Percentiles rank a stretch among this genome's conserved stretches.
Evolutionary conservation across 2,797 vertebrate species (phyloP).

Genomic region (Sebastes hubbsi): DNA sequence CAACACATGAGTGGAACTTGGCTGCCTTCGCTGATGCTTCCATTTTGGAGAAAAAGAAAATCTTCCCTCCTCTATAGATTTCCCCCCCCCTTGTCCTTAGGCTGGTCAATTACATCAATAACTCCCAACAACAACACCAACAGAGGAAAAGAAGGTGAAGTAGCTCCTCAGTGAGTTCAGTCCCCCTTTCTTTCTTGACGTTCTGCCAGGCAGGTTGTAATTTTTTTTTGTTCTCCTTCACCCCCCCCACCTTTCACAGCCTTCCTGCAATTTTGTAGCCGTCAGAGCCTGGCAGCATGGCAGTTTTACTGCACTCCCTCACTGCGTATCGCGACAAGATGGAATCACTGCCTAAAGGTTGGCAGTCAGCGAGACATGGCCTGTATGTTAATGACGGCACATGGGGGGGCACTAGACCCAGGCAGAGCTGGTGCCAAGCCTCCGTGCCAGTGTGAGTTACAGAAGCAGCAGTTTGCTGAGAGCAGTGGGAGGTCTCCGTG

Average conservation of each 20-base stretch:
- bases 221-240: slow-evolving; percentile 42
- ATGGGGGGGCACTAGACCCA: slow-evolving; percentile 18
- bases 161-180: slow-evolving; percentile 62
- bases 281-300: slow-evolving; percentile 69
- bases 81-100: slow-evolving; percentile 47
- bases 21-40: slow-evolving; percentile 68
- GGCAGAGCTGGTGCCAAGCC: slow-evolving; percentile 51
- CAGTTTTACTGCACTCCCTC: slow-evolving; percentile 73
- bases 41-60: slow-evolving; percentile 64
- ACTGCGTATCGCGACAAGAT: slow-evolving; percentile 67
- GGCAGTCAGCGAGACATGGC: slow-evolving; percentile 71
- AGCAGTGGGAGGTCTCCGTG: slow-evolving; percentile 61
- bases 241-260: slow-evolving; percentile 42
- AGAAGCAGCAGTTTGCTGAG: slow-evolving; percentile 58
- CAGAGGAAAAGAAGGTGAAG: slow-evolving; percentile 65
- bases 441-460: slow-evolving; percentile 53
- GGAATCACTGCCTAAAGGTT: slow-evolving; percentile 77
- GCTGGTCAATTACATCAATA: slow-evolving; percentile 76
- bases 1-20: slow-evolving; percentile 74
- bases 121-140: slow-evolving; percentile 68
- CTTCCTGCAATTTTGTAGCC: slow-evolving; percentile 70
- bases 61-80: slow-evolving; percentile 57
- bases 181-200: slow-evolving; percentile 55
- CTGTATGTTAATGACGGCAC: slow-evolving; percentile 75
- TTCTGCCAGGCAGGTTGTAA: slow-evolving; percentile 68